Evolutionary conservation across 2,888 invertebrate genomes (phyloP), one percentile per base, ranked within the genome.

Genomic region (Ephialtes manifestator): DNA sequence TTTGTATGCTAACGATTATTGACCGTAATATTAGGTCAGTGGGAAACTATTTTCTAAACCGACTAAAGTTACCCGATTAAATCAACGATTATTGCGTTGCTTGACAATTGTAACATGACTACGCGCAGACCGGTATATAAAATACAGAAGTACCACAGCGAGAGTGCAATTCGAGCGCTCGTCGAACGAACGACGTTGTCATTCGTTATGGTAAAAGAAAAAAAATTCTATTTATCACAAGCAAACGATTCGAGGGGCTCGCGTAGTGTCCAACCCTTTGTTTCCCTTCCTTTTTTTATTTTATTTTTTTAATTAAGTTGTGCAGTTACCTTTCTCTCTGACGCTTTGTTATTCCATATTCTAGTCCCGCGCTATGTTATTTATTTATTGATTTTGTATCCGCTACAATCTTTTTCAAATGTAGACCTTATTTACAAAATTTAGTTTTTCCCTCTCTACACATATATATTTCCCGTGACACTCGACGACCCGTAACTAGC

Each of bases 1-100:
- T 93, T 92, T 92, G 92, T 92, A 89, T 89, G 89, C 75, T 68
- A 87, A 67, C 71, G 55, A 86, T 70, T 48, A 86, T 70, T 48
- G 55, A 18, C 79, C 74, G 67, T 51, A 46, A 15, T 35, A 31
- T 20, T 70, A 18, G 72, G 53, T 65, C 53, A 53, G 28, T 65
- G 80, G 72, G 20, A 63, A 55, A 43, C 24, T n/a, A 10, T 51
- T 46, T 20, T 43, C 8, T 11, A 74, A 43, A 46, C 46, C 68
- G 63, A 67, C 72, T 51, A 81, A 74, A 39, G 46, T 53, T 48
- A 81, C 24, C 31, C 31, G 43, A 67, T 43, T 77, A 39, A 35
- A 58, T 53, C 43, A 15, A 65, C 11, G 55, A 78, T 43, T 46
- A 35, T 35, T 35, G 39, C 18, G 31, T 63, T 53, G 43, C 18